Conservation (phyloP, 1,140 invertebrate genomes). For the Contarinia nasturtii region DNA sequence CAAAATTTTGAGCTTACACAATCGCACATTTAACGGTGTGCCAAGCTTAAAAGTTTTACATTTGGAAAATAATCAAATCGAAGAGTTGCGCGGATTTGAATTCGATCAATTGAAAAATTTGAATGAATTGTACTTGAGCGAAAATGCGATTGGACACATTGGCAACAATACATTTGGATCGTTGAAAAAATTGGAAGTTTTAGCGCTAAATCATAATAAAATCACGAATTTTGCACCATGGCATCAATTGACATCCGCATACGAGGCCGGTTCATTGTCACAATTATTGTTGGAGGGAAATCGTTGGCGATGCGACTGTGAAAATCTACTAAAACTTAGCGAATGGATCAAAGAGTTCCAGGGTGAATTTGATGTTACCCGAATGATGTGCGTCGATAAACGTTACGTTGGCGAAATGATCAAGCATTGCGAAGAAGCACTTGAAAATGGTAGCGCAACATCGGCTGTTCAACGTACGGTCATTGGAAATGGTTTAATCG, state of each 20-base stretch:
- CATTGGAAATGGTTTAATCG: slow-evolving; percentile 22
- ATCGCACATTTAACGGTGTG: slow-evolving; percentile 68
- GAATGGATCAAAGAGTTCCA: slow-evolving; percentile 27
- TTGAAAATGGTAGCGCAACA: slow-evolving; percentile 38
- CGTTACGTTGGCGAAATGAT: slow-evolving; percentile 36
- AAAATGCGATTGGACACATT: slow-evolving; percentile 52
- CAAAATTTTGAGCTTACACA: slow-evolving; percentile 55
- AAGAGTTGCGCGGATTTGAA: slow-evolving; percentile 52
- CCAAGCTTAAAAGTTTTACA: slow-evolving; percentile 56
- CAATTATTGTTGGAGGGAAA: slow-evolving; percentile 45
- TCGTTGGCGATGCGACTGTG: slow-evolving; percentile 54
- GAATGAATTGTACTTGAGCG: slow-evolving; percentile 64
- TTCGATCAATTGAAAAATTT: slow-evolving; percentile 51
- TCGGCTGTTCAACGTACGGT: slow-evolving; percentile 37
- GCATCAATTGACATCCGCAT: slow-evolving; percentile 34
- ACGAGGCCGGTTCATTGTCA: slow-evolving; percentile 29
- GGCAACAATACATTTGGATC: slow-evolving; percentile 56
- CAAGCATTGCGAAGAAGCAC: slow-evolving; percentile 36
- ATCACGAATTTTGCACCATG: slow-evolving; percentile 58
- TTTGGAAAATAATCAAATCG: slow-evolving; percentile 61
- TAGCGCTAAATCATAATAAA: slow-evolving; percentile 61
- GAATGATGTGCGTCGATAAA: slow-evolving; percentile 33
- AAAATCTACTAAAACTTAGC: slow-evolving; percentile 38
- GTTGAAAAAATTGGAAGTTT: slow-evolving; percentile 51
- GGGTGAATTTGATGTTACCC: slow-evolving; percentile 32